Evolutionary conservation across 2,113 vertebrate genomes (phyloP).

Genomic region (Cyphotilapia sp.): DNA sequence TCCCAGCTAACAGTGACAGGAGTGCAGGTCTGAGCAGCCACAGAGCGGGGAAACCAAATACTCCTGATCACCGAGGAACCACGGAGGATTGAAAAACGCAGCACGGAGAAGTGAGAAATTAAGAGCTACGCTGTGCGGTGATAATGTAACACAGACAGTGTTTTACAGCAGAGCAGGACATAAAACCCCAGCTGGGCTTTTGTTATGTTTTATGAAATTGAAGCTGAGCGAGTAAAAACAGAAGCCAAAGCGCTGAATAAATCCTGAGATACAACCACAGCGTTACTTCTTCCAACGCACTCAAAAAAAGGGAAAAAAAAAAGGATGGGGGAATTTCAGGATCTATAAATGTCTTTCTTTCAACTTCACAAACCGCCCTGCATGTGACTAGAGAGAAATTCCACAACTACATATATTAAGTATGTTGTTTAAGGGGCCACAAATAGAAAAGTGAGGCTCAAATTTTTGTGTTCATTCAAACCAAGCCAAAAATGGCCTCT

Average conservation of each 20-base stretch:
- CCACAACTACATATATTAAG: not conserved
- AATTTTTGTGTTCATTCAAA: not conserved
- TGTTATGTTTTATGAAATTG: slow-evolving; percentile 1
- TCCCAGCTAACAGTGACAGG: not conserved
- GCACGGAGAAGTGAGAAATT: not conserved
- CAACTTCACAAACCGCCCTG: not conserved
- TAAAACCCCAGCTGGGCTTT: slow-evolving; percentile 11
- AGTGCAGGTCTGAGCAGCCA: not conserved
- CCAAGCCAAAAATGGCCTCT: not conserved
- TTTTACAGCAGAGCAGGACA: slow-evolving; percentile 8
- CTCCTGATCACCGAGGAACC: not conserved
- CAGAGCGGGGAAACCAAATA: not conserved
- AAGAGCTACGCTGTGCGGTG: not conserved
- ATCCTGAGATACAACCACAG: not conserved
- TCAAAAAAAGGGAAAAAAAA: not conserved
- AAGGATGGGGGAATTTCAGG: not conserved
- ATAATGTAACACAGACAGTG: not conserved
- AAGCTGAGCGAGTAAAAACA: not conserved
- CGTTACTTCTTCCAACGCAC: not conserved
- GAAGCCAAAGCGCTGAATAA: not conserved
- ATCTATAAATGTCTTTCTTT: not conserved
- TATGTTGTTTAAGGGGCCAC: not conserved
- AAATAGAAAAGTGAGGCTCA: not conserved
- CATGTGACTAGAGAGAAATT: not conserved
- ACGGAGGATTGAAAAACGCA: not conserved